Conservation (phyloP, 1,140 invertebrate genomes). For the Microplitis demolitor region DNA sequence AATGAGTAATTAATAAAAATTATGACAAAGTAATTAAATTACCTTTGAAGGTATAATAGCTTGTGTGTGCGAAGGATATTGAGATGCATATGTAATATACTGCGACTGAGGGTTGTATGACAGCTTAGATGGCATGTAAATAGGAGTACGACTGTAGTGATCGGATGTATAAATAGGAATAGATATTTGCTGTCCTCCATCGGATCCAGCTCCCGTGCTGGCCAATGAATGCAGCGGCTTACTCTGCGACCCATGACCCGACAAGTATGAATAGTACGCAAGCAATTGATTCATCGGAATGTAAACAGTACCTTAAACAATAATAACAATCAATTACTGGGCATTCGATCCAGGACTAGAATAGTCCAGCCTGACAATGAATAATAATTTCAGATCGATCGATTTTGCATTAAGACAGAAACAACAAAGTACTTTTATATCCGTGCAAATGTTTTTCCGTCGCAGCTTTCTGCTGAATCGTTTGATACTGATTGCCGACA, state of each 20-base stretch:
- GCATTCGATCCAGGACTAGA: too few species aligned
- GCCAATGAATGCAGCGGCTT: conserved; percentile 24
- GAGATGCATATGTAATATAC: conserved; percentile 38
- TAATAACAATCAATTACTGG: neutral
- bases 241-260: conserved; percentile 26
- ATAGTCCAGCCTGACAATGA: too few species aligned
- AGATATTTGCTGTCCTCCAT: conserved; percentile 41
- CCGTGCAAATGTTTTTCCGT: conserved; percentile 40
- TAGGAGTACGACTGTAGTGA: conserved; percentile 39
- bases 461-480: conserved; percentile 44
- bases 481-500: conserved; percentile 50
- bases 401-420: too few species aligned
- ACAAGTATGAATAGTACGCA: conserved; percentile 45
- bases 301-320: conserved; percentile 42
- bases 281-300: conserved; percentile 48
- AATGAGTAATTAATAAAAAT: neutral
- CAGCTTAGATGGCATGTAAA: conserved; percentile 36
- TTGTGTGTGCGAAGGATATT: conserved; percentile 39
- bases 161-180: conserved; percentile 41
- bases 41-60: conserved; percentile 40
- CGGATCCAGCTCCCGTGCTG: conserved; percentile 24
- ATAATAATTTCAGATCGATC: too few species aligned
- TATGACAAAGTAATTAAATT: conserved; percentile 2
- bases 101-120: conserved; percentile 43
- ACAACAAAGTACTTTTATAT: conserved; percentile 39